These are phyloP conservation scores for Clusia tigrina DNA, from an alignment of 2,888 invertebrate genomes.

Conservation along the genomic window DNA sequence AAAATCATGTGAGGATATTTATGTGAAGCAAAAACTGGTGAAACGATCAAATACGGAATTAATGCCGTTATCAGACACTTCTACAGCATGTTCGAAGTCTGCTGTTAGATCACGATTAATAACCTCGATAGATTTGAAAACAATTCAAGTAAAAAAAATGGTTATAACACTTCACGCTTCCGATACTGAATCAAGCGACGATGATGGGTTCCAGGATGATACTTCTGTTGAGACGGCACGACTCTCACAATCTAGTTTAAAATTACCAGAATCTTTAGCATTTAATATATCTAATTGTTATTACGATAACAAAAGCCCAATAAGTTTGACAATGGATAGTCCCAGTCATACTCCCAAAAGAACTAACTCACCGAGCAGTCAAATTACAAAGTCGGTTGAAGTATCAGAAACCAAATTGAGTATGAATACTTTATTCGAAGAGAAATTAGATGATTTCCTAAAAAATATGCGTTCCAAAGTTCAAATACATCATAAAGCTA, in stretches of 20 bases:
- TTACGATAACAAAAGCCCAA: slow-evolving; percentile 54
- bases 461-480: slow-evolving; percentile 56
- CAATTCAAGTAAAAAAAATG: slow-evolving; percentile 50
- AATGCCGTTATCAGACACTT: slow-evolving; percentile 26
- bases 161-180: slow-evolving; percentile 51
- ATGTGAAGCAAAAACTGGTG: neutral
- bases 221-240: slow-evolving; percentile 23
- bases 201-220: slow-evolving; percentile 38
- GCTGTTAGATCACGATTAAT: slow-evolving; percentile 47
- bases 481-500: neutral
- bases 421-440: slow-evolving; percentile 54
- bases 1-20: slow-evolving; percentile 28
- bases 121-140: slow-evolving; percentile 48
- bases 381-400: slow-evolving; percentile 26
- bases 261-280: slow-evolving; percentile 5
- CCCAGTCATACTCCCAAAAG: slow-evolving; percentile 48
- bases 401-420: slow-evolving; percentile 36
- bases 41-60: neutral
- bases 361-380: slow-evolving; percentile 47
- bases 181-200: slow-evolving; percentile 52
- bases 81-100: too few species aligned
- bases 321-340: slow-evolving; percentile 54
- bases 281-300: slow-evolving; percentile 33
- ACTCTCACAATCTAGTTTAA: neutral
- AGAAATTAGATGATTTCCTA: slow-evolving; percentile 56